These are phyloP conservation scores for Lutraria lutraria DNA, from an alignment of 2,888 invertebrate genomes.

Conservation along the genomic window DNA sequence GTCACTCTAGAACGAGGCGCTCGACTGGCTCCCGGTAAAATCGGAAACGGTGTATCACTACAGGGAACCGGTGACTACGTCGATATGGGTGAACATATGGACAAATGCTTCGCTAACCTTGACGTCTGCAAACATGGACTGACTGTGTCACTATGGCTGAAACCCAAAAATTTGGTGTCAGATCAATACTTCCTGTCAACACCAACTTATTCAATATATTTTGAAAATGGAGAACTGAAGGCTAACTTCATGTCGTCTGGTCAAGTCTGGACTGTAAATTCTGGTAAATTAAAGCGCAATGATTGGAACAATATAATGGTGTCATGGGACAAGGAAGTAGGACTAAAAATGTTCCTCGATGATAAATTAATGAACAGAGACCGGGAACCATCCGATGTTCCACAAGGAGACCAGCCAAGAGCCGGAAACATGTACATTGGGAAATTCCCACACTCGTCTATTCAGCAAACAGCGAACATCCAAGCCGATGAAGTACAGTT, in stretches of 20 bases:
- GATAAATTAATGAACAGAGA: constrained; percentile 51
- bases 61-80: constrained; percentile 81
- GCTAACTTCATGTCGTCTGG: constrained; percentile 76
- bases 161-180: constrained; percentile 75
- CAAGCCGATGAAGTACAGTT: constrained; percentile 84
- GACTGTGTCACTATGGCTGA: constrained; percentile 80
- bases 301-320: constrained; percentile 84
- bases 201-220: constrained; percentile 83
- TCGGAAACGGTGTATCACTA: constrained; percentile 81
- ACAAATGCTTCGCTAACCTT: constrained; percentile 82
- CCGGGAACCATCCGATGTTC: constrained; percentile 49
- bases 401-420: constrained; percentile 68
- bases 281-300: constrained; percentile 60
- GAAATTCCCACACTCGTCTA: constrained; percentile 59
- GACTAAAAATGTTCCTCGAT: constrained; percentile 82
- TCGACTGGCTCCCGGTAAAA: constrained; percentile 75
- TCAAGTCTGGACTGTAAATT: constrained; percentile 80
- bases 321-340: constrained; percentile 84
- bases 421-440: constrained; percentile 77
- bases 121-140: constrained; percentile 80
- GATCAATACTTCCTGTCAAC: constrained; percentile 81
- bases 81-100: constrained; percentile 78
- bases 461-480: constrained; percentile 67
- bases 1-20: constrained; percentile 83
- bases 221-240: constrained; percentile 78